These are phyloP conservation scores for Trichoplusia ni DNA, from an alignment of 1,140 invertebrate species.

Conservation along the genomic window DNA sequence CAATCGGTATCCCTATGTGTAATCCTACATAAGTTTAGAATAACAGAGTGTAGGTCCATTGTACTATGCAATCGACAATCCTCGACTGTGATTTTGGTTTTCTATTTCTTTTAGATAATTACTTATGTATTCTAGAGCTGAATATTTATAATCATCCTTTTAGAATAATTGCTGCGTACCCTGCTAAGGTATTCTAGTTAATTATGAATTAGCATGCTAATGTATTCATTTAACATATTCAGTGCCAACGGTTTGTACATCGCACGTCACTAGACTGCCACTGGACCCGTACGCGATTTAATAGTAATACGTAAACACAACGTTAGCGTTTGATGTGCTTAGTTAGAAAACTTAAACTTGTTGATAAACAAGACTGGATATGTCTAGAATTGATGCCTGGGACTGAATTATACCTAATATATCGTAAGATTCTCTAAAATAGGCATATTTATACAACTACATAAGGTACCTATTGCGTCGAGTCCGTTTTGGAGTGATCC, in stretches of 20 bases:
- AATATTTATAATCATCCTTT: not conserved
- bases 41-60: conserved; percentile 34
- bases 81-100: conserved; percentile 48
- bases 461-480: too few relatives aligned
- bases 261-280: not conserved
- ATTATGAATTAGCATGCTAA: not conserved
- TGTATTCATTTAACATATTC: not conserved
- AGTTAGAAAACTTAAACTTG: too few relatives aligned
- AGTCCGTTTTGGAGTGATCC: too few relatives aligned
- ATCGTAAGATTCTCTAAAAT: too few relatives aligned
- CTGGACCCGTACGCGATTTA: not conserved
- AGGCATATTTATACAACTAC: too few relatives aligned
- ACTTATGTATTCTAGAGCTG: conserved; percentile 24
- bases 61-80: conserved; percentile 25
- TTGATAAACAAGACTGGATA: too few relatives aligned
- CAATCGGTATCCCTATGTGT: not conserved
- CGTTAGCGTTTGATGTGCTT: too few relatives aligned
- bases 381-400: too few relatives aligned
- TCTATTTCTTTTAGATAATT: conserved; percentile 37
- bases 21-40: not conserved
- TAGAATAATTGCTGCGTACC: too few relatives aligned
- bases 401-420: too few relatives aligned
- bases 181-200: not conserved
- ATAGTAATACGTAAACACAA: too few relatives aligned
- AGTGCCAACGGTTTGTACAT: not conserved